Percentiles rank a stretch among this genome's conserved stretches.
phyloP scores from a whole-genome alignment of 2,797 vertebrate genomes.

The Tokudaia tokunoshimensis region DNA sequence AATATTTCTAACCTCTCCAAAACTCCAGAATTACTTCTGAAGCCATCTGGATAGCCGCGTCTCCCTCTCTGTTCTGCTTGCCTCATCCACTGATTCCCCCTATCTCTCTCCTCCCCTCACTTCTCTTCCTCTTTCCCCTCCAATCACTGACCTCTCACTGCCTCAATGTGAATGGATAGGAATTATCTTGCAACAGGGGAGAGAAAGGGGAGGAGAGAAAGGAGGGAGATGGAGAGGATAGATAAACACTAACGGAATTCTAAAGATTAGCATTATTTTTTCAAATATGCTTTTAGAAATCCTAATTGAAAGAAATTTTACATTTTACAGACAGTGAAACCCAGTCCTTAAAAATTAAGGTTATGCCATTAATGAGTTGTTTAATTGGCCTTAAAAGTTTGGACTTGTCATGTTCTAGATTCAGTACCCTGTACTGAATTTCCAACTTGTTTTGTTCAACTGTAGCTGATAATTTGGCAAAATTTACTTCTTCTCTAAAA shows the following conservation, averaged over 20 bases:
- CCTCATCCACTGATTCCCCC: too few relatives aligned
- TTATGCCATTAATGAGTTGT: neutral
- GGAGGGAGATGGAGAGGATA: neutral
- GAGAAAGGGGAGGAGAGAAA: too few relatives aligned
- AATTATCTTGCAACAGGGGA: too few relatives aligned
- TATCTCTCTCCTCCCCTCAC: too few relatives aligned
- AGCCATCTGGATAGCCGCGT: too few relatives aligned
- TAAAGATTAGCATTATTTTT: neutral
- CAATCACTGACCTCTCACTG: too few relatives aligned
- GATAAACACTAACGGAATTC: neutral
- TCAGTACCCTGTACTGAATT: neutral
- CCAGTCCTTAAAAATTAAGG: neutral
- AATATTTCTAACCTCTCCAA: too few relatives aligned
- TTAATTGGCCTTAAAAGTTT: neutral
- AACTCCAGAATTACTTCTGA: too few relatives aligned
- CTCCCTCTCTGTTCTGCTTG: too few relatives aligned
- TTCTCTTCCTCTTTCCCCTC: too few relatives aligned
- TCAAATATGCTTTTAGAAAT: slow-evolving; percentile 16
- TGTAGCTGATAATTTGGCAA: neutral
- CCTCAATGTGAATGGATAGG: too few relatives aligned
- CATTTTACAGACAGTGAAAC: slow-evolving; percentile 27
- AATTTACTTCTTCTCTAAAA: neutral
- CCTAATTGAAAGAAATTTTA: slow-evolving; percentile 12
- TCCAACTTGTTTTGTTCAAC: neutral
- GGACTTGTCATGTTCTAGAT: neutral